Base-by-base conservation (phyloP, 2,888 invertebrate species). In the Latrodectus hesperus region DNA sequence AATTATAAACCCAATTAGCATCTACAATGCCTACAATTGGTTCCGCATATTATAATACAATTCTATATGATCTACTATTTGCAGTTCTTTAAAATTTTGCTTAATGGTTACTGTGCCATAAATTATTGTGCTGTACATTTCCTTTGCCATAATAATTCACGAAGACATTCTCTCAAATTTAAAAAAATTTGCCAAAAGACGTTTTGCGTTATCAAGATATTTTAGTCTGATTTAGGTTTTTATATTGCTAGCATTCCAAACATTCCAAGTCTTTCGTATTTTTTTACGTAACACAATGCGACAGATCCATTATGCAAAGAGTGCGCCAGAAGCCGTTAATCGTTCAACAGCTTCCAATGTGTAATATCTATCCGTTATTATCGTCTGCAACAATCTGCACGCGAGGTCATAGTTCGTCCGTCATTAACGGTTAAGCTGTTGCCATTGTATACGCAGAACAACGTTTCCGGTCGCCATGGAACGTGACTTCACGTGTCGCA, bases 351-450 rank as follows among this genome's bases (percentile, higher is more conserved):
- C n/a, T 49, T 22, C 14, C 22, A 74, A 12, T 17, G 73, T 55
- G 52, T 26, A 49, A 49, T 70, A 55, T 72, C 51, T 65, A 51
- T 71, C 22, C 51, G 73, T 17, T 67, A 76, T 78, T 65, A 78
- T 77, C 77, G 65, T 84, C 72, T 68, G 73, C 64, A 26, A 11
- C 22, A 49, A 71, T 83, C 53, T 71, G 84, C 84, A 84, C 84
- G 84, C 84, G 84, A 84, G 84, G 77, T 78, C 84, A 52, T 60
- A 55, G 73, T 74, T 74, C 79, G 77, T 84, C 73, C 26, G 53
- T 68, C 72, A 73, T 84, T 75, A 67, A 78, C 84, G 72, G 84
- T 72, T 71, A 78, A 79, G 74, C 53, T 26, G 65, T 17, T 67
- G 81, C 84, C 78, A 84, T 84, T 84, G 84, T 84, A 17, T 55